Conservation (phyloP, 2,113 vertebrate genomes). For the Gymnogyps californianus region DNA sequence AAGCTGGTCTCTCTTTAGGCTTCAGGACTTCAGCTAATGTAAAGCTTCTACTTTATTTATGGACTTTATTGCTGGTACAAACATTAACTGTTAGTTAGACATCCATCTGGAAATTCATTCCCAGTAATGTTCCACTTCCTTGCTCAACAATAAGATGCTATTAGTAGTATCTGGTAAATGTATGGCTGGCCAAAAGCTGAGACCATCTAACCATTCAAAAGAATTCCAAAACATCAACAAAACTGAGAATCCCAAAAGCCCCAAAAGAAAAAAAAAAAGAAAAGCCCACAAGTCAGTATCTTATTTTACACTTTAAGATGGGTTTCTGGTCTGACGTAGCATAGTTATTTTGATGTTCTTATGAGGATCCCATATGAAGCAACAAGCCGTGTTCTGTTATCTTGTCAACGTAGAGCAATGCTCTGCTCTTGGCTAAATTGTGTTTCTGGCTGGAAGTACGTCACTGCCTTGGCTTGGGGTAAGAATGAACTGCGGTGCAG, state of each 20-base stretch:
- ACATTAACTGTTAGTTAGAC: neutral
- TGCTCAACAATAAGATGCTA: neutral
- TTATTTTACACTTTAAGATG: neutral
- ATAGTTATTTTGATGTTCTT: neutral
- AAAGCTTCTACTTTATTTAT: neutral
- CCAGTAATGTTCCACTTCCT: neutral
- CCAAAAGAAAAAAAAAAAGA: neutral
- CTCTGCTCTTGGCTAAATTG: rapidly evolving
- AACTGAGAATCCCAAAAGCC: neutral
- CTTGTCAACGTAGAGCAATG: neutral
- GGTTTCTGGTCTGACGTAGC: neutral
- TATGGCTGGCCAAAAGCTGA: neutral
- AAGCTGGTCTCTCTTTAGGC: neutral
- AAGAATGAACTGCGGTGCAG: neutral
- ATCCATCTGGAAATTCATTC: neutral
- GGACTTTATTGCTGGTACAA: neutral
- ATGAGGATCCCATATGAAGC: neutral
- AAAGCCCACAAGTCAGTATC: neutral
- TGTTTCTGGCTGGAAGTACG: neutral
- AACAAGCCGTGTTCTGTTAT: neutral
- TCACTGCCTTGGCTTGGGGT: neutral
- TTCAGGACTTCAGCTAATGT: neutral
- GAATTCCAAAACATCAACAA: neutral
- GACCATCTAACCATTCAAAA: neutral
- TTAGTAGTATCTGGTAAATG: neutral